phyloP scores from a whole-genome alignment of 2,888 invertebrate genomes.

The Phortica okadai region DNA sequence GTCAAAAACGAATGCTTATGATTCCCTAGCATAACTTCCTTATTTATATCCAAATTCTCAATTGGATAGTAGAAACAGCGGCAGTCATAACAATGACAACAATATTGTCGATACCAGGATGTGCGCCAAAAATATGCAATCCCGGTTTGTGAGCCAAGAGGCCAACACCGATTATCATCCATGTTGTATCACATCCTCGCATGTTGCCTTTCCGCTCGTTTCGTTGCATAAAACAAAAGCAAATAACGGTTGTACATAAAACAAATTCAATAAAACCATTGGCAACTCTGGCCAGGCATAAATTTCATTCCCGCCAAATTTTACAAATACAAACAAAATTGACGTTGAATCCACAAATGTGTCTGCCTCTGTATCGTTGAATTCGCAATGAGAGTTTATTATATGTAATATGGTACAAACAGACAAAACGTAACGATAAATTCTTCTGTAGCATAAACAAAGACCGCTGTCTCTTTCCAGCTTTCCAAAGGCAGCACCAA shows the following conservation, averaged over 20 bases:
- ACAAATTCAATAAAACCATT: conserved; percentile 7
- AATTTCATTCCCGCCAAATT: conserved; percentile 66
- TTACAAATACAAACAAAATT: conserved; percentile 36
- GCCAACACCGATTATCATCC: conserved; percentile 18
- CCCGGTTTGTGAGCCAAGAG: conserved; percentile 20
- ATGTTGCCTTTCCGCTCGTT: not conserved
- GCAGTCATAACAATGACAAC: conserved; percentile 9
- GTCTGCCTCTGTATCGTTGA: not conserved
- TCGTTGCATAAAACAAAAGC: conserved; percentile 2
- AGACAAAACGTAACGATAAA: conserved; percentile 50
- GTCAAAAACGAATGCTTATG: conserved; percentile 21
- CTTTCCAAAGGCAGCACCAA: conserved; percentile 21
- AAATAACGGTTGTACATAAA: not conserved
- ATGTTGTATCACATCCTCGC: not conserved
- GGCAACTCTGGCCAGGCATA: conserved; percentile 30
- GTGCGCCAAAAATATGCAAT: not conserved
- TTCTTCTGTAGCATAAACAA: conserved; percentile 45
- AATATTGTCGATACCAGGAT: conserved; percentile 40
- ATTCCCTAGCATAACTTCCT: conserved; percentile 25
- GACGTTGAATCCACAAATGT: conserved; percentile 43
- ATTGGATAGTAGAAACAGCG: conserved; percentile 8
- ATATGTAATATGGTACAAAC: conserved; percentile 29
- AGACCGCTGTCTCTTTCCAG: not conserved
- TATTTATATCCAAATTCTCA: conserved; percentile 23
- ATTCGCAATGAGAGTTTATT: not conserved